Base-by-base conservation (phyloP, 2,113 vertebrate genomes). In the Microcebus tavaratra region DNA sequence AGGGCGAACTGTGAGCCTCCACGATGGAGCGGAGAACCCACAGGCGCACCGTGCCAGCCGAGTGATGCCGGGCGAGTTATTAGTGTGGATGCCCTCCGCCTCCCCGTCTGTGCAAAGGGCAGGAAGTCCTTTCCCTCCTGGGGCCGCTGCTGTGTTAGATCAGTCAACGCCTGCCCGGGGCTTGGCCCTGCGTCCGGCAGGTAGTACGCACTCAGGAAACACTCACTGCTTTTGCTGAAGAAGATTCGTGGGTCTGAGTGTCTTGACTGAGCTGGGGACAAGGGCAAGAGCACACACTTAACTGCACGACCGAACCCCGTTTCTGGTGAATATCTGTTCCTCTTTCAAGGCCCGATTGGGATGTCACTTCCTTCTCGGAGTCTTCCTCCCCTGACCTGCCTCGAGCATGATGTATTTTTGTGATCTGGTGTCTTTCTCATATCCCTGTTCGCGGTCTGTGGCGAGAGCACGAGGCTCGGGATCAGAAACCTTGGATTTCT, bases 1-100 rank as follows among this genome's bases (percentile, higher is more conserved):
- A n/a, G 29, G 7, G 27, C 1, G 2, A 36, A 0, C 6, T 2
- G 12, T 29, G 23, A 17, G 34, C 0, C 73, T 42, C 27, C 14
- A 6, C 13, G 2, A 10, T 25, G 1, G 29, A 21, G 4, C 0
- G 20, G 45, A 6, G 20, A 25, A 20, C 48, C 18, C 2, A 29
- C 55, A 1, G 9, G 2, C 18, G 8, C 23, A 0, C 12, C 36
- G 34, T 11, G 6, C 57, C 14, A 39, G 25, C 34, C 10, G 55
- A 27, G 39, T 13, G 39, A 17, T 42, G 7, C 0, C 25, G 36
- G 45, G 25, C n/a, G 27, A 17, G 61, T 61, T 3, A 34, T 5
- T 5, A 21, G 13, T 2, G 8, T 45, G 12, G 6, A 1, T 2
- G 0, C 6, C 18, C 80, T 59, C 59, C 27, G 57, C 10, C 18